Base-by-base conservation (phyloP, 2,888 invertebrate genomes). In the Chloroclysta siterata region DNA sequence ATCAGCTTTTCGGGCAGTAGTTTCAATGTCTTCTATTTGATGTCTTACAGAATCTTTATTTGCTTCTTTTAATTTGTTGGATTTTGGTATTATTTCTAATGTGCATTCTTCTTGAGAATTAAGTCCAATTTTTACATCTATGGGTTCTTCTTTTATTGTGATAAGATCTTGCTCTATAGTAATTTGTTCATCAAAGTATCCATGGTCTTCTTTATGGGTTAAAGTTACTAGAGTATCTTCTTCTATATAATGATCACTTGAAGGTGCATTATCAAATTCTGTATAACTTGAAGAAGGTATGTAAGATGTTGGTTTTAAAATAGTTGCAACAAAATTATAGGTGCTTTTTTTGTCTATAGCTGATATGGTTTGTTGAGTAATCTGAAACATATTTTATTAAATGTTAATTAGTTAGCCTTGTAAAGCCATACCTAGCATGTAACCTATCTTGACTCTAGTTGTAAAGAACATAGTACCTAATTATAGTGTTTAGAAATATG, bases 321-420 rank as follows among this genome's bases (percentile, higher is more conserved):
- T 14, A 4, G 29, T 46, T 53, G 54, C 46, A 1, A 54, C 44
- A 28, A 58, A 57, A 33, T 33, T 46, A 29, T 47, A 47, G 52
- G 28, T 44, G 0, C 39, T 15, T 54, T 36, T 53, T 28, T 53
- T 44, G 44, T 53, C 47, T 36, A 60, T 17, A 1, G 46, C 36
- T 53, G 53, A 42, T 39, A 63, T 15, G 0, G 36, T 41, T 28
- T 42, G 48, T 36, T 53, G 48, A 5, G 57, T 15, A 22, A 63
- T 41, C 63, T 63, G 63, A 28, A 63, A 63, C 41, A 48, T 46
- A 61, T 53, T 3, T 41, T 15, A 17, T 42, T 14, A 22, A 39
- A 5, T 11, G n/a, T 39, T 11, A 39, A n/a, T n/a, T n/a, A n/a
- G n/a, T n/a, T n/a, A n/a, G n/a, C n/a, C n/a, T n/a, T n/a, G n/a